phyloP scores from a whole-genome alignment of 1,140 invertebrate species.

The Ridgeia piscesae region DNA sequence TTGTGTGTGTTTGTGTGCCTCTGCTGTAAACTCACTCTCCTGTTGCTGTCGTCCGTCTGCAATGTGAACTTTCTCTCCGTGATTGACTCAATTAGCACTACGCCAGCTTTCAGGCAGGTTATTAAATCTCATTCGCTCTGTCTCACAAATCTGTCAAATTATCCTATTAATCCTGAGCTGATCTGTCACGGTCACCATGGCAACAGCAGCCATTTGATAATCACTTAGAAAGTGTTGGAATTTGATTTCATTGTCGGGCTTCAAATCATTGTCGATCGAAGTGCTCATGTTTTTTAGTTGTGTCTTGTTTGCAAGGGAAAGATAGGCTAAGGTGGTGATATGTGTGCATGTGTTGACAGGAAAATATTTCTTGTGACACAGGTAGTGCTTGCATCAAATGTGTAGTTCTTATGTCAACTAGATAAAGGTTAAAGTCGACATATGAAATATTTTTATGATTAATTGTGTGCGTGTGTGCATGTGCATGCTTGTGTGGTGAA shows the following conservation, averaged over 20 bases:
- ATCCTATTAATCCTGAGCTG: not conserved
- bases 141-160: not conserved
- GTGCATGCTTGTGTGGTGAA: too few relatives aligned
- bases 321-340: not conserved
- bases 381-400: not conserved
- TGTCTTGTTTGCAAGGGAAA: not conserved
- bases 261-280: not conserved
- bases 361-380: not conserved
- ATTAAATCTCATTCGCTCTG: constrained; percentile 5
- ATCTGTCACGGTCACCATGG: not conserved
- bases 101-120: constrained; percentile 3
- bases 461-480: too few relatives aligned
- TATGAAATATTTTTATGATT: too few relatives aligned
- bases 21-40: not conserved
- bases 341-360: not conserved
- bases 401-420: not conserved
- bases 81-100: not conserved
- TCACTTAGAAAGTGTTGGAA: constrained; percentile 5
- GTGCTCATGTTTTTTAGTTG: not conserved
- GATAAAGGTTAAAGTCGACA: not conserved
- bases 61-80: not conserved
- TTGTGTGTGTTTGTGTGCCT: not conserved
- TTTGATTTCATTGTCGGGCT: not conserved
- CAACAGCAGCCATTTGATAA: not conserved
- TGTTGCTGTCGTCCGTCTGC: not conserved